Evolutionary conservation across 2,113 vertebrate genomes (phyloP), one percentile per base, ranked within the genome.

Genomic region (Xiphophorus hellerii): DNA sequence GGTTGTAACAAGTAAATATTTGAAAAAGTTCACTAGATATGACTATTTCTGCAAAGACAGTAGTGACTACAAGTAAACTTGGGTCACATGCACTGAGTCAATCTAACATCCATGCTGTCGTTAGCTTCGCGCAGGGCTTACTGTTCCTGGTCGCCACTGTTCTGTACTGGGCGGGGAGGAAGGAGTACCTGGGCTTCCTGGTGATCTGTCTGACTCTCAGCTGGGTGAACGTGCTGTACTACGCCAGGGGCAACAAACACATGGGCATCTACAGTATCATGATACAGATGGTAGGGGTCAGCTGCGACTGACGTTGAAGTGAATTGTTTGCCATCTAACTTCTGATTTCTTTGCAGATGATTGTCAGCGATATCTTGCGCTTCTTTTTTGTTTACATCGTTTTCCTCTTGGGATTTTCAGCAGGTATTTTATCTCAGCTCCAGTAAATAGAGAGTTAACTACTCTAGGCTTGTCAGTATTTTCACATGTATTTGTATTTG

Each of bases 201-300:
- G 97, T 98, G 48, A 76, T 96, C 69, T 94, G 96, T 1, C 90
- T 98, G 13, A 96, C 97, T 0, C 66, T 99, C 88, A 96, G 96
- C 22, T 99, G 97, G 98, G 82, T 98, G 74, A 96, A 99, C 89
- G 73, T 96, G 48, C 95, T 99, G 0, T 99, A 97, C 81, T 99
- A 93, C 77, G 96, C 95, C 5, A 95, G 98, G 0, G 97, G 98
- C 35, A 92, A 95, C 73, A 87, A 88, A 54, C 94, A 95, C 91
- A 96, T 96, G 1, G 98, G 98, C 22, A 95, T 99, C 92, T 99
- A 99, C 92, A 97, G 96, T 0, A 94, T 99, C 90, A 98, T 99
- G 97, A 98, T 98, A 81, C 96, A 98, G 88, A 97, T 96, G 96
- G 98, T 98, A 71, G 35, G 33, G 33, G 25, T 17, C 25, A 15